Evolutionary conservation across 2,888 invertebrate genomes (phyloP), one percentile per base, ranked within the genome.

Genomic region (Lymantria dispar): DNA sequence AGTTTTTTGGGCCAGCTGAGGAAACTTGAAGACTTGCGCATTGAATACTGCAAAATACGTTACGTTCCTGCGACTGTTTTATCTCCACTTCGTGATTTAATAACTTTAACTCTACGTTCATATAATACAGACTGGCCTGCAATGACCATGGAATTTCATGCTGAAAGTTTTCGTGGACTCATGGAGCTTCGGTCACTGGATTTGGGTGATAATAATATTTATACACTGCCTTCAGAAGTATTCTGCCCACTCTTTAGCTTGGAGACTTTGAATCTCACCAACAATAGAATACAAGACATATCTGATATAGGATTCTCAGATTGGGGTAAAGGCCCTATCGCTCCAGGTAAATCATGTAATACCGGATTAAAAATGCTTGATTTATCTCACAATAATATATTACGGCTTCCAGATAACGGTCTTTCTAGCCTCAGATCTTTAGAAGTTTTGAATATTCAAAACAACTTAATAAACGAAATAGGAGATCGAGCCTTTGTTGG

Each of bases 71-170:
- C 94, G 9, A 94, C 94, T 53, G 94, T 94, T 47, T 90, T 97
- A 72, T 91, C 94, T 30, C 93, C 94, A 43, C 89, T 96, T 52
- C 92, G 93, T 69, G 94, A 95, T 78, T 91, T 97, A 48, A 93
- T 93, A 38, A 93, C 93, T 72, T 87, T 97, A 53, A 93, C 94
- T 42, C 78, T 97, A 54, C 93, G 95, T 53, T 95, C 96, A 37
- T 94, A 94, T 76, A 96, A 96, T 79, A 94, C 94, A 44, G 95
- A 96, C 76, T 96, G 95, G 95, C 95, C 95, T 37, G 93, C 95
- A 31, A 94, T 95, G 94, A 94, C 94, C 61, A 94, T 95, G 94
- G 95, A 96, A 74, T 91, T 96, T 60, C 94, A 95, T 72, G 92
- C 94, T 45, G 95, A 95, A 79, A 94, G 95, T 76, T 94, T 96